Percentiles rank a stretch among this genome's conserved stretches.
phyloP scores from a whole-genome alignment of 2,113 vertebrate species.

The Notarius lentiginosus region DNA sequence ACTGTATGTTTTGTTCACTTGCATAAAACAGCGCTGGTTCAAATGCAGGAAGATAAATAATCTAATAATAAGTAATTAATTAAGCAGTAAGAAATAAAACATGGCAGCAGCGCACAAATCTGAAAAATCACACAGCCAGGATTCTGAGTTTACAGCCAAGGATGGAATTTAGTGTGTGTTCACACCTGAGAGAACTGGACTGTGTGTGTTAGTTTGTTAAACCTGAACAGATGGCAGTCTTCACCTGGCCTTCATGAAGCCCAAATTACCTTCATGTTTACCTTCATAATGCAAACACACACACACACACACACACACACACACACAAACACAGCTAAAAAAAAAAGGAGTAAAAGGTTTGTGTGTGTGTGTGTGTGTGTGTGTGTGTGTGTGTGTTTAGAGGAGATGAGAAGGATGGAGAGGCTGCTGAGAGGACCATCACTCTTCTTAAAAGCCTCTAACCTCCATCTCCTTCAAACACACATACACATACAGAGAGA shows the following conservation, averaged over 20 bases:
- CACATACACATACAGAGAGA: too few relatives aligned
- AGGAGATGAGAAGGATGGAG: conserved; percentile 9
- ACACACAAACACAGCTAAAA: neutral
- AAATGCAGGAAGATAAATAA: neutral
- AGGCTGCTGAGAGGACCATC: conserved; percentile 7
- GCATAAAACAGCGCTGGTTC: neutral
- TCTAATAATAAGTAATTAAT: neutral
- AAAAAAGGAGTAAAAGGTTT: neutral
- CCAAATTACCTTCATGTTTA: conserved; percentile 1
- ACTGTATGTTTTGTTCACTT: neutral
- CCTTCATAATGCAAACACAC: neutral
- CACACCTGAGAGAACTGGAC: conserved; percentile 61
- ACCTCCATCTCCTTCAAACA: conserved; percentile 26
- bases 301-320: neutral
- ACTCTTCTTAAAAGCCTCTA: conserved; percentile 30
- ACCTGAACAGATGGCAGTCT: conserved; percentile 9
- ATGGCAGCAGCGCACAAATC: neutral
- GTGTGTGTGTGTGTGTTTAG: conserved; percentile 1
- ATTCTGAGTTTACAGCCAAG: neutral
- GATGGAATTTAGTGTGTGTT: neutral
- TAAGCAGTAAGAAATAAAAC: neutral
- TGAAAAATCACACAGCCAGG: neutral
- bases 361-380: neutral
- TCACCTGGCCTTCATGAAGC: neutral
- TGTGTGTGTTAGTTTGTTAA: conserved; percentile 10